Percentiles rank a stretch among this genome's conserved stretches.
Conservation (phyloP, 2,797 vertebrate species). For the Chloroceryle amazona region DNA sequence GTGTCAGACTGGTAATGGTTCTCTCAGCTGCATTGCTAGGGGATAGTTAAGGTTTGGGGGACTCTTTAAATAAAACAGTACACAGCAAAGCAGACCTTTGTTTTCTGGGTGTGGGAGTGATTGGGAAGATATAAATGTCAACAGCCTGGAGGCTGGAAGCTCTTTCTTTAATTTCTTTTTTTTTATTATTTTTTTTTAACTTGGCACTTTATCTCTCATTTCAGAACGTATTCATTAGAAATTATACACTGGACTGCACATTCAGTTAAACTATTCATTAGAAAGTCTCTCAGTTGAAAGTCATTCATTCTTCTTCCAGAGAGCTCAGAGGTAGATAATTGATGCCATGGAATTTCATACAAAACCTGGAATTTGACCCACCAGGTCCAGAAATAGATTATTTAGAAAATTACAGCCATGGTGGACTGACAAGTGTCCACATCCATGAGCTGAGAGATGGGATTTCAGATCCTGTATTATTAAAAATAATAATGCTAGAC, state of each 20-base stretch:
- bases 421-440: background rate
- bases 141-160: background rate
- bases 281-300: background rate
- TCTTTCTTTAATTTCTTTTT: background rate
- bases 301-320: background rate
- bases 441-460: background rate
- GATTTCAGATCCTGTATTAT: background rate
- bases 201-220: conserved; percentile 1
- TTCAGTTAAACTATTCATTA: conserved; percentile 25
- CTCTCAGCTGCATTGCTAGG: background rate
- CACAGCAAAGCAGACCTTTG: background rate
- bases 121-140: conserved; percentile 8
- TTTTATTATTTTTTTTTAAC: background rate
- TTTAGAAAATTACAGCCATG: background rate
- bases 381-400: conserved; percentile 5
- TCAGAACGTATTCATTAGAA: conserved; percentile 20
- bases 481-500: background rate
- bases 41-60: background rate
- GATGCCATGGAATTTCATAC: background rate
- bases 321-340: background rate
- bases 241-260: background rate
- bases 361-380: conserved; percentile 7
- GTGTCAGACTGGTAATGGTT: background rate
- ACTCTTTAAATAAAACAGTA: background rate
- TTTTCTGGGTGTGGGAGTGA: background rate